These are phyloP conservation scores for Caenorhabditis plicata DNA, from an alignment of 2,888 invertebrate genomes.

Conservation along the genomic window DNA sequence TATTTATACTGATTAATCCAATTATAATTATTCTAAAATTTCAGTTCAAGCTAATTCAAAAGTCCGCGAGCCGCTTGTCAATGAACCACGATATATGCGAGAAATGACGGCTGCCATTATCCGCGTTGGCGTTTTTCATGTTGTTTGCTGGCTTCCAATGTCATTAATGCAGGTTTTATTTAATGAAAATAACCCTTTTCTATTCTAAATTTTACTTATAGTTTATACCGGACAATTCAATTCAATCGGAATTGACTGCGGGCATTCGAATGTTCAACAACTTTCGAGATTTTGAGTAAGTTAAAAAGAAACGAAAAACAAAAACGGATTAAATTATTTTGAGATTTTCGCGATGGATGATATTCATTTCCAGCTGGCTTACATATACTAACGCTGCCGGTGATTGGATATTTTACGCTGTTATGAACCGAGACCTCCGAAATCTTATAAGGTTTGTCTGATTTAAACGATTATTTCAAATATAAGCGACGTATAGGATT, in stretches of 20 bases:
- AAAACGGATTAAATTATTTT: conserved; percentile 3
- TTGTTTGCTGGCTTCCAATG: conserved; percentile 61
- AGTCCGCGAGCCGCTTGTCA: conserved; percentile 48
- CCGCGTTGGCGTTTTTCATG: conserved; percentile 62
- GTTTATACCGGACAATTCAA: conserved; percentile 35
- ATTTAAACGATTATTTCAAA: too few species aligned
- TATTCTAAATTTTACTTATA: conserved; percentile 9
- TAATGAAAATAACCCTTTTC: background rate
- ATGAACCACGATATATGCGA: conserved; percentile 62
- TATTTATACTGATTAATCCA: too few species aligned
- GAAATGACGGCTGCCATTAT: conserved; percentile 64
- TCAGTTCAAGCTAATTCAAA: conserved; percentile 40
- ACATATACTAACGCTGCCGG: conserved; percentile 62
- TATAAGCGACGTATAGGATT: too few species aligned
- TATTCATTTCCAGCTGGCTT: conserved; percentile 55
- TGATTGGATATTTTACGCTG: conserved; percentile 64
- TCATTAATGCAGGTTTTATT: conserved; percentile 19
- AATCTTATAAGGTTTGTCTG: conserved; percentile 56
- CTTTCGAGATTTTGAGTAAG: conserved; percentile 39
- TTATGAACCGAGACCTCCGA: conserved; percentile 61
- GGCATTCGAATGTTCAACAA: conserved; percentile 42
- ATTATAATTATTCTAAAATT: too few species aligned
- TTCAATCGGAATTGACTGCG: conserved; percentile 40
- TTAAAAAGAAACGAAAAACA: too few species aligned
- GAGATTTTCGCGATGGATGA: conserved; percentile 46